Evolutionary conservation across 2,113 vertebrate species (phyloP).

Genomic region (Bucco capensis): DNA sequence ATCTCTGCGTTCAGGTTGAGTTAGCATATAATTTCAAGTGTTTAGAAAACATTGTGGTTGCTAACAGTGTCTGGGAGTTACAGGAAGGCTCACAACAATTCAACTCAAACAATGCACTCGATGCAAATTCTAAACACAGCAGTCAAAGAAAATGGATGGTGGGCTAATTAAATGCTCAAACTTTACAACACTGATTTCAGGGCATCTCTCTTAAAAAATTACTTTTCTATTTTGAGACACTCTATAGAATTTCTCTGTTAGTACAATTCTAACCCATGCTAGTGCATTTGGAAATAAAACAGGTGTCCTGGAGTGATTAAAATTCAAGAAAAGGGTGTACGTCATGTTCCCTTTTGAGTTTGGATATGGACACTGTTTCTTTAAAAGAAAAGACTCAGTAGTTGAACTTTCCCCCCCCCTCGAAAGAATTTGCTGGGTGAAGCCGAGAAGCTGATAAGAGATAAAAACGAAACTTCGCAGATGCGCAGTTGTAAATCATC

Average conservation of each 20-base stretch:
- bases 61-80: background rate
- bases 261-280: background rate
- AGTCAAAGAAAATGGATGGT: background rate
- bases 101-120: slow-evolving; percentile 7
- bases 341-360: no score
- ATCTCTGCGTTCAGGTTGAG: background rate
- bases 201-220: slow-evolving; percentile 13
- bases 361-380: no score
- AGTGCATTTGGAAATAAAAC: slow-evolving; percentile 22
- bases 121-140: slow-evolving; percentile 48
- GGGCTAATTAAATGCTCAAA: slow-evolving; percentile 54
- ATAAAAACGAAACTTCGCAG: no score
- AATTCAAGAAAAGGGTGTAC: no score
- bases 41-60: slow-evolving; percentile 9
- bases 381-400: no score
- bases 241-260: background rate
- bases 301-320: no score
- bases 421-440: no score
- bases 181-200: slow-evolving; percentile 24
- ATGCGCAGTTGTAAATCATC: no score
- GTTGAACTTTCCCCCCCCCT: no score
- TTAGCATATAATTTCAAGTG: background rate
- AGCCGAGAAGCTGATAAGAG: no score
- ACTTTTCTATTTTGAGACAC: slow-evolving; percentile 34
- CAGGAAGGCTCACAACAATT: slow-evolving; percentile 14